Evolutionary conservation across 2,797 vertebrate genomes (phyloP), one percentile per base, ranked within the genome.

Genomic region (Esox lucius): DNA sequence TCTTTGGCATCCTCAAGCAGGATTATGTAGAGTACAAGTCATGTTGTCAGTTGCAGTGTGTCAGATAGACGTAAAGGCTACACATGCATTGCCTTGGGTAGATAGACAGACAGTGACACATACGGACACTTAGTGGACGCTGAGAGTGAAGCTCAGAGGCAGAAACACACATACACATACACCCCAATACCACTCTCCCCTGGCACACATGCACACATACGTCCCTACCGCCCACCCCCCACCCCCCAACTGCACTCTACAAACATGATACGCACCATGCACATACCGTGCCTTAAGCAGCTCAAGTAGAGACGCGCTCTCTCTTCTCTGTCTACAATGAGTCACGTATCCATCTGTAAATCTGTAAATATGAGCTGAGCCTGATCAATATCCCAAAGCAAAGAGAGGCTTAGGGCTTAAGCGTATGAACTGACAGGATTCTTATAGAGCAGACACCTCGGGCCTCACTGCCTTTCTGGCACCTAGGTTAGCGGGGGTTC

Each of bases 351-450:
- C 74, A 46, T 46, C 42, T 13, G 42, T 86, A 93, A 81, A 46
- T 46, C 42, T 46, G 42, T 86, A 93, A 81, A 80, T 82, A 86
- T 88, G 84, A 91, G 84, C 76, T 48, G 67, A 86, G 75, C 42
- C 80, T 85, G 87, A 93, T 94, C 91, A 86, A 85, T 92, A 92
- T 84, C 81, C 83, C 74, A 76, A 68, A 86, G 83, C 74, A 72
- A 87, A 83, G 83, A 83, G 83, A 82, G 82, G 80, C 85, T 86
- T 80, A 83, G 80, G 80, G 85, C 83, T 87, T 87, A 82, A 82
- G 75, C 75, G 78, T 83, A 84, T 88, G 87, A 90, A 89, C 86
- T 92, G 42, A 46, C 48, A 35, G 72, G 49, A 72, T 80, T 69
- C 82, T 77, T 71, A 8, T 39, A 67, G 5, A 87, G 88, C n/a